Percentiles rank a stretch among this genome's conserved stretches.
Conservation (phyloP, 1,140 invertebrate species). For the Tetramorium alpestre region DNA sequence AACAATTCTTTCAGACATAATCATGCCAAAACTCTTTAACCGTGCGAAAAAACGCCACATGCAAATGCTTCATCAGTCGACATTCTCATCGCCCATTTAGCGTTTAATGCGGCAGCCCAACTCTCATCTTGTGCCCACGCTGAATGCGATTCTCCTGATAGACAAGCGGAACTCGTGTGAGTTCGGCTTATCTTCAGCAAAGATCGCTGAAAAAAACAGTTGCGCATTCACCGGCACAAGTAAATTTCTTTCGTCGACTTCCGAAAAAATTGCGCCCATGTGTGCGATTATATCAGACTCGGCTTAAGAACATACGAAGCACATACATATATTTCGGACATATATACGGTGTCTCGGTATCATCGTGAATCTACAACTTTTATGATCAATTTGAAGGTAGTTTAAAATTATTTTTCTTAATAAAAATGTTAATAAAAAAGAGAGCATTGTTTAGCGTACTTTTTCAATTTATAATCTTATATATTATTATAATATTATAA, state of each 20-base stretch:
- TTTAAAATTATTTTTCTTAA: background rate
- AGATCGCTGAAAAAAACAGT: constrained; percentile 22
- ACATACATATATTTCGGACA: background rate
- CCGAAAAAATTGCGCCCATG: constrained; percentile 38
- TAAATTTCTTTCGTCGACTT: constrained; percentile 47
- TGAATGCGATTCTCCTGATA: constrained; percentile 42
- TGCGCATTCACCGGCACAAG: constrained; percentile 50
- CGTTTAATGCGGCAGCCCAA: constrained; percentile 17
- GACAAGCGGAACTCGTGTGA: constrained; percentile 45
- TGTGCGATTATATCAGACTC: constrained; percentile 6
- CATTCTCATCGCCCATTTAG: constrained; percentile 44
- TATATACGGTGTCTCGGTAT: background rate
- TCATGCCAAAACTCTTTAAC: background rate
- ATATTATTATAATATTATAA: background rate
- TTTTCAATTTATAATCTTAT: background rate
- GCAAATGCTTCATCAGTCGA: constrained; percentile 45
- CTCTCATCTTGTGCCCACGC: constrained; percentile 23
- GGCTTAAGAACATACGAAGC: background rate
- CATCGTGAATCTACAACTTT: background rate
- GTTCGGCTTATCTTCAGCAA: background rate
- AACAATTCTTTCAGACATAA: constrained; percentile 16
- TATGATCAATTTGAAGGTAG: background rate
- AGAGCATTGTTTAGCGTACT: background rate
- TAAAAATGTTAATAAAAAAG: background rate
- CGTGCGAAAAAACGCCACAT: constrained; percentile 15